Base-by-base conservation (phyloP, 2,888 invertebrate genomes). In the Eulithis testata region DNA sequence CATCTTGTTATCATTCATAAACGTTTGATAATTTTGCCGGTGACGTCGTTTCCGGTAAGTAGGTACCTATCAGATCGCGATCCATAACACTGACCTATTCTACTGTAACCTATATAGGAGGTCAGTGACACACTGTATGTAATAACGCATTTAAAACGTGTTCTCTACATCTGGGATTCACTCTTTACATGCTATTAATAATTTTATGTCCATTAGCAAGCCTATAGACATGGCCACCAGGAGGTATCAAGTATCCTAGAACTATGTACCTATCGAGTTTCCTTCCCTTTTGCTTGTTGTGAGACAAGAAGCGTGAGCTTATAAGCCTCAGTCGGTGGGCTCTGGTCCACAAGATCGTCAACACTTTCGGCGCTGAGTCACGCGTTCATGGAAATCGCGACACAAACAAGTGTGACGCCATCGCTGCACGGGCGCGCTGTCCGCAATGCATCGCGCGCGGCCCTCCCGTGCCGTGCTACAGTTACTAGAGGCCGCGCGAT, bases 361-460 rank as follows among this genome's bases (percentile, higher is more conserved):
- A 40, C 40, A 40, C 40, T 6, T 3, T 9, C 40, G 14, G 11
- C 50, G 50, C 59, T 64, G 68, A 68, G 21, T 68, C 63, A 70
- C 53, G 53, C 57, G 60, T 67, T 67, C 67, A 4, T 60, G 60
- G 67, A 70, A 64, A 31, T 50, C 52, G 60, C 64, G 64, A 61
- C 67, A 61, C 67, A 55, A 68, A 68, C 67, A 61, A 61, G n/a
- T 58, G 44, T 65, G 60, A 53, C 61, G 62, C 36, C 64, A 63
- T 43, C 47, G 58, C 57, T 56, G 36, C 54, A 52, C 6, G 62
- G 31, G 31, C 43, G 36, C 45, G 44, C n/a, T 36, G 40, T 11
- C 56, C 31, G 31, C 31, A 4, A 31, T 49, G 36, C 50, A 54
- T 40, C 40, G 40, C 40, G 40, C 40, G 40, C 40, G 40, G 7